Evolutionary conservation across 2,888 invertebrate genomes (phyloP).

Genomic region (Trachelus iudaicus): DNA sequence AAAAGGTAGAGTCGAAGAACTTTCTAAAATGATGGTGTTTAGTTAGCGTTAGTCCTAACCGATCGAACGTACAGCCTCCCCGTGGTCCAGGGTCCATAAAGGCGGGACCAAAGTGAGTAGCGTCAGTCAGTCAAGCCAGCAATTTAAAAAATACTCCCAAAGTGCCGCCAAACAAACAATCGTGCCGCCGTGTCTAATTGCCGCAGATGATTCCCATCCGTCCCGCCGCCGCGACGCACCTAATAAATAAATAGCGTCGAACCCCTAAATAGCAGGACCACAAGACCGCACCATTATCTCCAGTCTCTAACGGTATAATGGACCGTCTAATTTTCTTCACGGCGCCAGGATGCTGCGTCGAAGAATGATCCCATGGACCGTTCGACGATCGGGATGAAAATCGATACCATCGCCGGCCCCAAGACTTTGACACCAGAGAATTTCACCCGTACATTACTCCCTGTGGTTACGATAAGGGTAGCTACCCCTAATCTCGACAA

Average conservation of each 20-base stretch:
- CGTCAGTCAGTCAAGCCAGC: constrained; percentile 24
- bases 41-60: constrained; percentile 30
- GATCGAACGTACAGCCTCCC: not conserved
- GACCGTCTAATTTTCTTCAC: constrained; percentile 25
- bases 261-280: constrained; percentile 11
- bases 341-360: constrained; percentile 25
- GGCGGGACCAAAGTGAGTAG: constrained; percentile 6
- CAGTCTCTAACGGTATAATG: constrained; percentile 13
- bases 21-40: constrained; percentile 26
- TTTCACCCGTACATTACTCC: not conserved
- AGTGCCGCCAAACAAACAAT: constrained; percentile 54
- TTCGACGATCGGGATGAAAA: not conserved
- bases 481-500: not conserved
- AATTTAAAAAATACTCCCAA: constrained; percentile 40
- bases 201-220: constrained; percentile 44
- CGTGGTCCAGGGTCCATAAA: not conserved
- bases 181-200: constrained; percentile 45
- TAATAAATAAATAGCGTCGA: constrained; percentile 41
- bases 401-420: not conserved
- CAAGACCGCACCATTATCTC: constrained; percentile 15
- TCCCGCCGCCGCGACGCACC: constrained; percentile 25
- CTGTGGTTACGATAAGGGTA: not conserved
- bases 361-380: not conserved
- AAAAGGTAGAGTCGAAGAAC: not conserved
- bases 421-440: not conserved